These are phyloP conservation scores for Struthio camelus DNA, from an alignment of 2,113 vertebrate species.

Conservation along the genomic window DNA sequence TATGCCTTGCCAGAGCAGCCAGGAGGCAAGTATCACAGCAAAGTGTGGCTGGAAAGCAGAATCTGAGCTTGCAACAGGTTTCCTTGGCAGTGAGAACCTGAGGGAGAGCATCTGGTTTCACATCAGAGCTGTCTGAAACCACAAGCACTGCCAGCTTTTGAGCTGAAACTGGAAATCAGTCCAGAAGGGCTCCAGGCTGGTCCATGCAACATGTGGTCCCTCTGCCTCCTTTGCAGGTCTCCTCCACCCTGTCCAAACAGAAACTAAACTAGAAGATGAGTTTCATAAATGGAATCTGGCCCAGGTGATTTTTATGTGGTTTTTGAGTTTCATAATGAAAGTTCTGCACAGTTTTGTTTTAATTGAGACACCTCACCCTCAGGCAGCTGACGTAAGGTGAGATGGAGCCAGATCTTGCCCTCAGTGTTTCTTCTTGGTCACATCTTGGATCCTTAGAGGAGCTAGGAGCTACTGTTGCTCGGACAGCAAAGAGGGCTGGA, in stretches of 20 bases:
- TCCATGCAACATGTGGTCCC: rapidly evolving
- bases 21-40: neutral
- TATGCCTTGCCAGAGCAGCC: neutral
- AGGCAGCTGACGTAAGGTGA: neutral
- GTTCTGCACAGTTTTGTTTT: neutral
- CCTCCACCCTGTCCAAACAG: rapidly evolving
- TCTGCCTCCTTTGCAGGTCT: neutral
- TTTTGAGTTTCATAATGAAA: neutral
- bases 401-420: neutral
- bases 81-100: neutral
- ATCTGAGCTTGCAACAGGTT: neutral
- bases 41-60: neutral
- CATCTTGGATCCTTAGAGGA: neutral
- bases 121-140: neutral
- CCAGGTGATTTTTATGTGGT: neutral
- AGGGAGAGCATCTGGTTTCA: slow-evolving; percentile 15
- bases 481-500: neutral
- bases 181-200: neutral
- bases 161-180: neutral
- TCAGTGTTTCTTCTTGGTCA: rapidly evolving
- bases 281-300: neutral
- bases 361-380: neutral
- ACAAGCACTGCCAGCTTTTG: neutral
- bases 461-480: neutral
- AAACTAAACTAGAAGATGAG: neutral